Conservation (phyloP, 1,140 invertebrate genomes). For the Nebria ingens region DNA sequence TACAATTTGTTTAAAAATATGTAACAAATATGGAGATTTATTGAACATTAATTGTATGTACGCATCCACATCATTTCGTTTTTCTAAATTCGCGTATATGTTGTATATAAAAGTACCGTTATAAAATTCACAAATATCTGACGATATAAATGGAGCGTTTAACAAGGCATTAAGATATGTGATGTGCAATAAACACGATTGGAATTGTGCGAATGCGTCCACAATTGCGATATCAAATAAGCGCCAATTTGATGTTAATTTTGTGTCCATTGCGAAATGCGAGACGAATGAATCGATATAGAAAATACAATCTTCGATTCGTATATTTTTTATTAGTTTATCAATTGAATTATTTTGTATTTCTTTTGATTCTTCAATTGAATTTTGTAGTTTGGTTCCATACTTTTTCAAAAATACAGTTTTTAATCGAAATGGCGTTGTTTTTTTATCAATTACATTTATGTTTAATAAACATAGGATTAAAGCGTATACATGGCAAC, state of each 20-base stretch:
- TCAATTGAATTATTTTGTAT: constrained; percentile 16
- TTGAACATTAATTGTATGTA: constrained; percentile 39
- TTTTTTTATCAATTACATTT: constrained; percentile 48
- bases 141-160: constrained; percentile 41
- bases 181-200: constrained; percentile 50
- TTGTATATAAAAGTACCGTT: constrained; percentile 69
- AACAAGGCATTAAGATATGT: constrained; percentile 55
- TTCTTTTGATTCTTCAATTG: not conserved
- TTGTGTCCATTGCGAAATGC: constrained; percentile 51
- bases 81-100: constrained; percentile 46
- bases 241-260: constrained; percentile 45
- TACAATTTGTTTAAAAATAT: constrained; percentile 7
- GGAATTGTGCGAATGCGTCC: constrained; percentile 62
- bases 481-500: constrained; percentile 46
- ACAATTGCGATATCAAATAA: constrained; percentile 47
- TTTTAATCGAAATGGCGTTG: constrained; percentile 39
- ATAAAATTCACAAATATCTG: constrained; percentile 45
- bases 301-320: constrained; percentile 41
- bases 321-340: constrained; percentile 36
- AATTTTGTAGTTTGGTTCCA: constrained; percentile 31
- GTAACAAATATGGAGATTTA: constrained; percentile 32
- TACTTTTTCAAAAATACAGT: constrained; percentile 35
- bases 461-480: constrained; percentile 49
- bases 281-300: constrained; percentile 45
- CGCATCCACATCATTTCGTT: constrained; percentile 32